Percentiles rank a stretch among this genome's conserved stretches.
Conservation (phyloP, 1,140 invertebrate genomes). For the Hestina assimilis region DNA sequence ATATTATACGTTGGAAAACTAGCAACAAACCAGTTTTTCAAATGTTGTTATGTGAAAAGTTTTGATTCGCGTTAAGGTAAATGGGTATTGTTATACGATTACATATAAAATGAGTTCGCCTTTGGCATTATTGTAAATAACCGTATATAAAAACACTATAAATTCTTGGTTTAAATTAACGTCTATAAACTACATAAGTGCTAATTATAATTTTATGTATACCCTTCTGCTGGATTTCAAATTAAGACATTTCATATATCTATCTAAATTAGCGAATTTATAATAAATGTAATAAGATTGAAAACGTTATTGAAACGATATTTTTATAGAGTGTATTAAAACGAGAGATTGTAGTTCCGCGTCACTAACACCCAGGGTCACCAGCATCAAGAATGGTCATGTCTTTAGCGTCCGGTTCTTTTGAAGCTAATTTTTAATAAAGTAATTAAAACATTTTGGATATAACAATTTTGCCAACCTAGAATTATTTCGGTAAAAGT, state of each 20-base stretch:
- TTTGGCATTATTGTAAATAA: too few species aligned
- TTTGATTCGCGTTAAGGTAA: too few species aligned
- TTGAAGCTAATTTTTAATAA: constrained; percentile 7
- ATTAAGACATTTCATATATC: neutral
- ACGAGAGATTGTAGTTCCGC: constrained; percentile 55
- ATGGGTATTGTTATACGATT: too few species aligned
- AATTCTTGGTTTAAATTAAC: too few species aligned
- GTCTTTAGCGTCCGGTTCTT: constrained; percentile 37
- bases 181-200: too few species aligned
- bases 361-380: constrained; percentile 46
- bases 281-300: neutral
- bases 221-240: too few species aligned
- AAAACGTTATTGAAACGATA: constrained; percentile 2
- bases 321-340: constrained; percentile 23
- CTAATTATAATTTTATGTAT: too few species aligned
- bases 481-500: neutral
- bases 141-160: too few species aligned
- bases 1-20: too few species aligned
- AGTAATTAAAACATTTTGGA: constrained; percentile 1
- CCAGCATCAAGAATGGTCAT: constrained; percentile 44
- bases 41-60: too few species aligned
- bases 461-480: neutral
- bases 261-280: neutral
- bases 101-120: too few species aligned
- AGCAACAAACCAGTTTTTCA: too few species aligned